A percentile compares a stretch with the other conserved stretches of the same genome.
phyloP scores from a whole-genome alignment of 2,797 vertebrate genomes.

The Pyrocephalus nanus region DNA sequence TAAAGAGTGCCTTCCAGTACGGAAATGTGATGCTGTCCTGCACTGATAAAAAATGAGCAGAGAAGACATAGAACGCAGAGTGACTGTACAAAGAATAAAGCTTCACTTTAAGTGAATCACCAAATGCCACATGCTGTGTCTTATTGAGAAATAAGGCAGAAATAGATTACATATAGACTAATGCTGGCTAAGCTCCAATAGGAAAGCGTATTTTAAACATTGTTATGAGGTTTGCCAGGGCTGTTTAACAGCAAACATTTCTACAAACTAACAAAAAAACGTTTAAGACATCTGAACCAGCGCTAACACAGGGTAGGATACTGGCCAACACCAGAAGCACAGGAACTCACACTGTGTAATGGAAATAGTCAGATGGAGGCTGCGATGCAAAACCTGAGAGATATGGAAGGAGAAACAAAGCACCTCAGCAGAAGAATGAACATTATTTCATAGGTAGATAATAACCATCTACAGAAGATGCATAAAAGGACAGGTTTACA shows the following conservation, averaged over 20 bases:
- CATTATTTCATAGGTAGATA: background rate
- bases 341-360: background rate
- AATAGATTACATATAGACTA: background rate
- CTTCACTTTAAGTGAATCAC: background rate
- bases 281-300: background rate
- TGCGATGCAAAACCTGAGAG: background rate
- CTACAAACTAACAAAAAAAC: background rate
- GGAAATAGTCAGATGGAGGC: background rate
- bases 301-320: background rate
- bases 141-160: background rate
- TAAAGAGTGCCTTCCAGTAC: background rate
- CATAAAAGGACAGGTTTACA: background rate
- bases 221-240: background rate
- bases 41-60: background rate
- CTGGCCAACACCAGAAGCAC: background rate
- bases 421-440: background rate
- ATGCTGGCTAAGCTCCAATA: background rate
- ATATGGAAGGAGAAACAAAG: background rate
- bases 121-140: background rate
- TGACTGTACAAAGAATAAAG: background rate
- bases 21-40: background rate
- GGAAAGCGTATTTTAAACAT: background rate
- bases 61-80: background rate
- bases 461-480: background rate
- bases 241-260: background rate